A percentile compares a stretch with the other conserved stretches of the same genome.
phyloP scores from a whole-genome alignment of 2,888 invertebrate species.

The Papilio gigon region DNA sequence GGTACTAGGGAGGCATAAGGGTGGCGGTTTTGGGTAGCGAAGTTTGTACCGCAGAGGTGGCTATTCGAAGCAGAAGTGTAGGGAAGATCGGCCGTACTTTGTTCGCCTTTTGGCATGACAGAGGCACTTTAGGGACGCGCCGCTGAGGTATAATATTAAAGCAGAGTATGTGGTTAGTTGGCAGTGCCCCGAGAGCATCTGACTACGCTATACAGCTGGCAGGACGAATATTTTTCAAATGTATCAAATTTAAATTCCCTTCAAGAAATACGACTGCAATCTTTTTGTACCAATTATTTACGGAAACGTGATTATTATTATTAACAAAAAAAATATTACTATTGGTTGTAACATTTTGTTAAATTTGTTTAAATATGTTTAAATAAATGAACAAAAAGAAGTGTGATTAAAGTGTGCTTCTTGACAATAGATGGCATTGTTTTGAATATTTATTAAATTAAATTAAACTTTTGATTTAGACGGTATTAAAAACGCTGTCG shows the following conservation, averaged over 20 bases:
- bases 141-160: slow-evolving; percentile 61
- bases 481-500: background rate
- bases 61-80: slow-evolving; percentile 63
- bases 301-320: too few relatives aligned
- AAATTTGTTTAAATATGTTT: too few relatives aligned
- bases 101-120: slow-evolving; percentile 80
- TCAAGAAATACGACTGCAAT: too few relatives aligned
- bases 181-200: slow-evolving; percentile 13
- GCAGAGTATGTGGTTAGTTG: slow-evolving; percentile 46
- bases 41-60: slow-evolving; percentile 75
- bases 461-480: too few relatives aligned
- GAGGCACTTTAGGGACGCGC: slow-evolving; percentile 79
- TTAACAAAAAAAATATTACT: too few relatives aligned
- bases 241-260: too few relatives aligned
- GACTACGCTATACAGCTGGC: slow-evolving; percentile 3
- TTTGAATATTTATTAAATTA: too few relatives aligned
- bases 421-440: background rate
- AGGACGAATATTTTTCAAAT: background rate
- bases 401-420: background rate
- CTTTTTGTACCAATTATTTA: too few relatives aligned
- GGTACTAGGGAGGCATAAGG: slow-evolving; percentile 72
- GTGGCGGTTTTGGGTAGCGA: slow-evolving; percentile 72
- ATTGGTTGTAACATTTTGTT: too few relatives aligned
- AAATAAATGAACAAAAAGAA: too few relatives aligned
- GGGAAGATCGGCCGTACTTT: slow-evolving; percentile 72